Evolutionary conservation across 2,113 vertebrate genomes (phyloP).

Genomic region (Myotis davidii): DNA sequence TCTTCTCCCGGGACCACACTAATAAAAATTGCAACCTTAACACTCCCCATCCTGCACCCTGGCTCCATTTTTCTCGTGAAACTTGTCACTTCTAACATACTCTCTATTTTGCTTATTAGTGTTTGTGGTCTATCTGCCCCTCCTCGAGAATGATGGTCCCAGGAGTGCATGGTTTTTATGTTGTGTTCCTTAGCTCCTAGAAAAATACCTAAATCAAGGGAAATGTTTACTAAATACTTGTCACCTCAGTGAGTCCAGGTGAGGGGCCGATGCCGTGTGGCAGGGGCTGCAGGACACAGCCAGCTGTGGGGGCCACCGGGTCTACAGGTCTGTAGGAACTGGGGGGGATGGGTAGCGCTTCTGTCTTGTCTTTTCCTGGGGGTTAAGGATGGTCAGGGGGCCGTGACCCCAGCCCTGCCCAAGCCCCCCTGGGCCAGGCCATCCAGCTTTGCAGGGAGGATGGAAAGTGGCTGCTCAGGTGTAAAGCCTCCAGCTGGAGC

Average conservation of each 20-base stretch:
- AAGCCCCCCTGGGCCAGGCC: not conserved
- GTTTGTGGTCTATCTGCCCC: not conserved
- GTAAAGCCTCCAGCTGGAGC: conserved; percentile 64
- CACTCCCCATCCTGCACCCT: not conserved
- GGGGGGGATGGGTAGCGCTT: accelerated
- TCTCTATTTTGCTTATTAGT: not conserved
- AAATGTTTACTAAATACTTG: not conserved
- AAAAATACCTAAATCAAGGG: not conserved
- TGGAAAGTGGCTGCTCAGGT: not conserved
- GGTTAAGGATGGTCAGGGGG: not conserved
- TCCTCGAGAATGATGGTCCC: not conserved
- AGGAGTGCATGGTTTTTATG: not conserved
- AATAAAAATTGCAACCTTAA: not conserved
- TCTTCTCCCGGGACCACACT: not conserved
- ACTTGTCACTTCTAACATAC: not conserved
- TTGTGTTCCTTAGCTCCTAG: not conserved
- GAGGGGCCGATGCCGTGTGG: accelerated
- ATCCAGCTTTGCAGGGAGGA: not conserved
- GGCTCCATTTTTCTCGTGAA: not conserved
- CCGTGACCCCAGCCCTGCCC: not conserved
- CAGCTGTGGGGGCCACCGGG: not conserved
- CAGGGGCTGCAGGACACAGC: not conserved
- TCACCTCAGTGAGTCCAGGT: not conserved
- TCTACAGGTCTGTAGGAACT: not conserved
- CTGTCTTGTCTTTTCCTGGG: not conserved